Evolutionary conservation across 2,888 invertebrate genomes (phyloP).

Genomic region (Caenorhabditis sp.): DNA sequence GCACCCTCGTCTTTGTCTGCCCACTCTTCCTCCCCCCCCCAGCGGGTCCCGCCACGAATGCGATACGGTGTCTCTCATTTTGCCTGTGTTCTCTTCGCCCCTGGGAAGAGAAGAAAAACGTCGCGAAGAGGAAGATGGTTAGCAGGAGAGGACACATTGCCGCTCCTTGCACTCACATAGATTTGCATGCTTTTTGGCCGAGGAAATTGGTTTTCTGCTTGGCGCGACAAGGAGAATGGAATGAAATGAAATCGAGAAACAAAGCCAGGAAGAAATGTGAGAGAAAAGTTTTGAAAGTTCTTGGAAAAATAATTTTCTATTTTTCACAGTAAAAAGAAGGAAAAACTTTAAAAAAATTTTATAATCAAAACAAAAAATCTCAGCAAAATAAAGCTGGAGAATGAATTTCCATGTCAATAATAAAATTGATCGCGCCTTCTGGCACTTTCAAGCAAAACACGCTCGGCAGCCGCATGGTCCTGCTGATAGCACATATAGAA

Average conservation of each 20-base stretch:
- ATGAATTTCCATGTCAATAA: slow-evolving; percentile 31
- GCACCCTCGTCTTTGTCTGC: not conserved
- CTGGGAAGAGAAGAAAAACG: not conserved
- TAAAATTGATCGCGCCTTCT: slow-evolving; percentile 49
- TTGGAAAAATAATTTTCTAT: too few species aligned
- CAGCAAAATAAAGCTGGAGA: slow-evolving; percentile 10
- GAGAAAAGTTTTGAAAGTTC: not conserved
- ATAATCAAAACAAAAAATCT: too few species aligned
- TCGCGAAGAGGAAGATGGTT: not conserved
- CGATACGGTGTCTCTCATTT: slow-evolving; percentile 54
- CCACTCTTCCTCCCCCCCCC: too few species aligned
- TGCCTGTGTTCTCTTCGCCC: slow-evolving; percentile 17
- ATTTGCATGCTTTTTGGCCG: slow-evolving; percentile 7
- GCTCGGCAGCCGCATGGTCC: slow-evolving; percentile 43
- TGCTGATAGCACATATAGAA: slow-evolving; percentile 65
- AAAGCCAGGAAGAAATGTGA: slow-evolving; percentile 4
- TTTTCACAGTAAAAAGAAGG: not conserved
- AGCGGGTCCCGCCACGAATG: slow-evolving; percentile 21
- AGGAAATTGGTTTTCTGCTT: slow-evolving; percentile 13
- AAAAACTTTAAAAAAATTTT: not conserved
- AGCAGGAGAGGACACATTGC: not conserved
- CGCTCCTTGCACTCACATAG: slow-evolving; percentile 13
- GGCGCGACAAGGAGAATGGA: not conserved
- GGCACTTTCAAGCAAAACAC: slow-evolving; percentile 45
- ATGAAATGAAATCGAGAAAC: not conserved